phyloP scores from a whole-genome alignment of 2,797 vertebrate species.

The Picus viridis region DNA sequence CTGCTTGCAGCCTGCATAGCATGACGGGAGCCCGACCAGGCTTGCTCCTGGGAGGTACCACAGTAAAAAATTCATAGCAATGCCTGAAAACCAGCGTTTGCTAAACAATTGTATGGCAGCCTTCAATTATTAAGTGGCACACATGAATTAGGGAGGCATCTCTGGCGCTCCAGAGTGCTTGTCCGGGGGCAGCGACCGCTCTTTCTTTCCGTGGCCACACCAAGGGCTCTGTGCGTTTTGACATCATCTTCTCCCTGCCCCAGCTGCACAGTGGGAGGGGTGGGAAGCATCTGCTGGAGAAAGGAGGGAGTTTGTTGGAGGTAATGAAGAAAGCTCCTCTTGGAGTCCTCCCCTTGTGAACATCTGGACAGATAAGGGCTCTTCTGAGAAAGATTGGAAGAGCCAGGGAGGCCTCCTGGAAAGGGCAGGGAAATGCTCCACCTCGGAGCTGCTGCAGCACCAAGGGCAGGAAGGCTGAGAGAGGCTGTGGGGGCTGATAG shows the following conservation, averaged over 20 bases:
- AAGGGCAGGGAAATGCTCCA: not conserved
- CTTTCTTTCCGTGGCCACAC: not conserved
- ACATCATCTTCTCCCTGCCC: not conserved
- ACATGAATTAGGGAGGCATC: not conserved
- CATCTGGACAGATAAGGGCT: slow-evolving; percentile 60
- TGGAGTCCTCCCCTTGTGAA: slow-evolving; percentile 45
- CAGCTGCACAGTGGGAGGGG: slow-evolving; percentile 58
- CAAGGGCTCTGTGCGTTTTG: not conserved
- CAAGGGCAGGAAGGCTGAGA: not conserved
- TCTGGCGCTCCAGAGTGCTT: not conserved
- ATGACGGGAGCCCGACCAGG: not conserved
- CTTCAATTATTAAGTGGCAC: slow-evolving; percentile 39
- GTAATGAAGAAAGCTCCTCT: slow-evolving; percentile 42
- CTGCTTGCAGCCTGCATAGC: slow-evolving; percentile 38
- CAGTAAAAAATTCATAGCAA: slow-evolving; percentile 19
- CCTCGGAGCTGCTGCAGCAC: not conserved
- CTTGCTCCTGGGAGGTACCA: slow-evolving; percentile 25
- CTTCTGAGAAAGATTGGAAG: slow-evolving; percentile 11
- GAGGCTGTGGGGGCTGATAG: rapidly evolving
- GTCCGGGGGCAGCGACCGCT: not conserved
- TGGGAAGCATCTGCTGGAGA: slow-evolving; percentile 22
- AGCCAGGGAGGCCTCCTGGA: not conserved
- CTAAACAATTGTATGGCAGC: slow-evolving; percentile 15
- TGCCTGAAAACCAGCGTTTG: slow-evolving; percentile 19
- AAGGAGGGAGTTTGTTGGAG: slow-evolving; percentile 42